Evolutionary conservation across 2,888 invertebrate species (phyloP).

Genomic region (Oasisia sp.): DNA sequence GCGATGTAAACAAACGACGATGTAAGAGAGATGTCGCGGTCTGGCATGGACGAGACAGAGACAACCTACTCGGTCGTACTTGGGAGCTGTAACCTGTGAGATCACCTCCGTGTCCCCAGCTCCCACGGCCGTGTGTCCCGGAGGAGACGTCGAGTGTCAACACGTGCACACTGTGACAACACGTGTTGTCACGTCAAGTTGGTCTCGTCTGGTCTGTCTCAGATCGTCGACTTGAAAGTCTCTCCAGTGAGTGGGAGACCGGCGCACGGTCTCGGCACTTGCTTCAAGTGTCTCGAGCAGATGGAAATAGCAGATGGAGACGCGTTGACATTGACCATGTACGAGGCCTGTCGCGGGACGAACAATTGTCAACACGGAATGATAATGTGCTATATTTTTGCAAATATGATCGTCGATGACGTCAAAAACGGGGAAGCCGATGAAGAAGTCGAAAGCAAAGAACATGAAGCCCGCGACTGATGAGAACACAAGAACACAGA

Average conservation of each 20-base stretch:
- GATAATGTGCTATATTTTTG: background rate
- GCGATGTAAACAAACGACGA: too few species aligned
- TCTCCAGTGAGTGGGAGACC: background rate
- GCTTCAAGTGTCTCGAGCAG: background rate
- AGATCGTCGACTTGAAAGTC: background rate
- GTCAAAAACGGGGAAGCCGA: background rate
- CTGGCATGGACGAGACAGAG: background rate
- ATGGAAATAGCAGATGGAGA: background rate
- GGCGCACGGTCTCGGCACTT: background rate
- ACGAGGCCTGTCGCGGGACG: background rate
- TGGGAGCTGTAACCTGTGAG: background rate
- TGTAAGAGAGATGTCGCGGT: background rate
- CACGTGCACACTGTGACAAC: background rate
- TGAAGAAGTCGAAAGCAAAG: background rate
- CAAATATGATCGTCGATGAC: background rate
- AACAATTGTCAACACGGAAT: background rate
- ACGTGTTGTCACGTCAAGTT: background rate
- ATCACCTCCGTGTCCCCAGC: background rate
- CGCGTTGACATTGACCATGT: background rate
- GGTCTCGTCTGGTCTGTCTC: background rate
- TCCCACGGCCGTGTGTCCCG: background rate
- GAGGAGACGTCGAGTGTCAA: background rate
- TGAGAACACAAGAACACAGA: background rate
- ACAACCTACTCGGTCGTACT: background rate
- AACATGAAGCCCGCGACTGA: background rate